Evolutionary conservation across 2,113 vertebrate genomes (phyloP), one percentile per base, ranked within the genome.

Genomic region (Otus sunia): DNA sequence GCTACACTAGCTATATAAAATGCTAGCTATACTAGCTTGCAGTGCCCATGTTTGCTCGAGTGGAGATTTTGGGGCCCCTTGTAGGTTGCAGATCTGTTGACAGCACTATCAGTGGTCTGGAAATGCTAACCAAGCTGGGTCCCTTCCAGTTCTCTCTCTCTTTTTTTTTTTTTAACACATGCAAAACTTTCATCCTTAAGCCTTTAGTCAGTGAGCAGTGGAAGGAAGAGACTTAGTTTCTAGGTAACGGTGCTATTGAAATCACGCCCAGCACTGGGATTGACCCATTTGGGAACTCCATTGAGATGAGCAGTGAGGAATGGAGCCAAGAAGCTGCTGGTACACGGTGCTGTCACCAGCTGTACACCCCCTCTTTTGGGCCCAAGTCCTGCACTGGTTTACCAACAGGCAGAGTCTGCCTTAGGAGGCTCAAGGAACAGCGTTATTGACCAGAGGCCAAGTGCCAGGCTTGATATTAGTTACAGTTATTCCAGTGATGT

Each of bases 11-110:
- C 16, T 45, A 45, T 45, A 18, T 18, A 45, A 45, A 45, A 45
- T 45, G 43, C 16, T 18, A 45, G 43, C 43, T 45, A 18, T 30
- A 45, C 56, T 2, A 22, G 19, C 79, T 67, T 29, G 32, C 83
- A 79, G 71, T 13, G n/a, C 52, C 50, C 41, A 29, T 0, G 0
- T 45, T 85, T 39, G 47, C 41, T 63, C 0, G 0, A 55, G n/a
- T 3, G 37, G 25, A 50, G 41, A 58, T 74, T 96, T 45, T 59
- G 60, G 37, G 69, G 37, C 25, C 14, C 34, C 17, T 47, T 32
- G 19, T 19, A 58, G 22, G 19, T 10, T 69, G 41, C 60, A 85
- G 72, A 56, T 7, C 62, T 43, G 30, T 8, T 90, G 64, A 88
- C 60, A 78, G 37, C 27, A 71, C 12, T 67, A 22, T 41, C 41